Evolutionary conservation across 2,797 vertebrate species (phyloP), one percentile per base, ranked within the genome.

Genomic region (Sebastes hubbsi): DNA sequence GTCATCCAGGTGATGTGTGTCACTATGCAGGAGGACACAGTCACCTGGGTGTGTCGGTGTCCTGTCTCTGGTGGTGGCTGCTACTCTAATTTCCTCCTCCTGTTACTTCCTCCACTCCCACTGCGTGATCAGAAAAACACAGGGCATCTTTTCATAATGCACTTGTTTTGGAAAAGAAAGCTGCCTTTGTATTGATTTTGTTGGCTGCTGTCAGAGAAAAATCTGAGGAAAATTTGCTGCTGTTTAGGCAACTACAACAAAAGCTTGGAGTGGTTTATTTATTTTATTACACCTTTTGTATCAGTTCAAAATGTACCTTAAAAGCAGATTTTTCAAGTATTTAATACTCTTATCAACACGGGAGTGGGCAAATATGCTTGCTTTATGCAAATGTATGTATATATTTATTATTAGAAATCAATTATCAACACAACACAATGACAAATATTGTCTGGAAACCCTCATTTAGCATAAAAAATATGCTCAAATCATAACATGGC

Each of bases 1-100:
- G 76, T 79, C 24, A 18, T 46, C n/a, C 69, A 68, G 56, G 70
- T 87, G 75, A 88, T 18, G 16, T 12, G 65, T 78, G 69, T 82
- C 70, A 60, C 8, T 12, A 54, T 9, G 46, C 46, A 49, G 46
- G 46, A 49, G 34, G 62, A 64, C 63, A 71, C 52, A 63, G 36
- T 60, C 59, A 77, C 49, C 76, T 13, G 68, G 92, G 87, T 29
- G 83, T 90, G 90, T 87, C 79, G 60, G 49, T 6, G 59, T 6
- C 73, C 46, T 78, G 16, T 20, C 9, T 8, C 20, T 14, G n/a
- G n/a, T 14, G n/a, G n/a, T 64, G 8, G 42, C 16, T 30, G 4
- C 34, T 67, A 42, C 72, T 78, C 63, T 30, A 27, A 79, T 85
- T 81, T 72, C 34, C 54, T 32, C 30, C 25, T 78, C 25, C 30